Evolutionary conservation across 35 echinoderm and acorn worm species (phyloP).

Genomic region (Diadema setosum): DNA sequence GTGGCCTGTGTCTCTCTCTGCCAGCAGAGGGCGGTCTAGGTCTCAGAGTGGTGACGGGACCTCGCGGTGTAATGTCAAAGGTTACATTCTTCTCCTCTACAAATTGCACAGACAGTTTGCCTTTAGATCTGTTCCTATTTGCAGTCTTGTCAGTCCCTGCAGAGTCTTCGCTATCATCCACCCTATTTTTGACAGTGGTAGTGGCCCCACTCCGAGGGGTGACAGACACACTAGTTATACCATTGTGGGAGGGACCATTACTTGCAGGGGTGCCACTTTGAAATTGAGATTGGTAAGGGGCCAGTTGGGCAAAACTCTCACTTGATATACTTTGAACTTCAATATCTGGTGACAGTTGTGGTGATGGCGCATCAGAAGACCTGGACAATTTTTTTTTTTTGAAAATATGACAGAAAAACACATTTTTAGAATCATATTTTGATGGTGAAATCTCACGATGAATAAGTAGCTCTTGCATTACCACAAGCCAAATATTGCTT

Average conservation of each 20-base stretch:
- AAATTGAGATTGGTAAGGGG: background rate
- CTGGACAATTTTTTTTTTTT: no score
- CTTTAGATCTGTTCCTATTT: background rate
- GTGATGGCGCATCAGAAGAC: background rate
- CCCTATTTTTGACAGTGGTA: background rate
- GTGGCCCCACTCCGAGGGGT: background rate
- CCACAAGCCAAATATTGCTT: no score
- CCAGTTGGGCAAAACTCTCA: conserved; percentile 26
- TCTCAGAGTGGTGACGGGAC: background rate
- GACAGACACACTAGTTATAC: background rate
- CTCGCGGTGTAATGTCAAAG: conserved; percentile 34
- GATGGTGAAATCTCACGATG: no score
- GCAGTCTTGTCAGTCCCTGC: background rate
- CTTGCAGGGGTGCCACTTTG: background rate
- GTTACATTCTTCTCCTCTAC: conserved; percentile 45
- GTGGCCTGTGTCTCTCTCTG: background rate
- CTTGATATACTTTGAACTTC: conserved; percentile 56
- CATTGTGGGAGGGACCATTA: conserved; percentile 13
- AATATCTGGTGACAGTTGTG: background rate
- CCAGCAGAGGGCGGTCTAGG: conserved; percentile 31
- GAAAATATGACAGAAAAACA: no score
- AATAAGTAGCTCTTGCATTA: no score
- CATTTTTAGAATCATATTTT: no score
- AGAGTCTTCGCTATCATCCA: background rate
- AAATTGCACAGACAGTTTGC: conserved; percentile 32